phyloP scores from a whole-genome alignment of 1,140 invertebrate genomes.

The Trachelipus rathkii region DNA sequence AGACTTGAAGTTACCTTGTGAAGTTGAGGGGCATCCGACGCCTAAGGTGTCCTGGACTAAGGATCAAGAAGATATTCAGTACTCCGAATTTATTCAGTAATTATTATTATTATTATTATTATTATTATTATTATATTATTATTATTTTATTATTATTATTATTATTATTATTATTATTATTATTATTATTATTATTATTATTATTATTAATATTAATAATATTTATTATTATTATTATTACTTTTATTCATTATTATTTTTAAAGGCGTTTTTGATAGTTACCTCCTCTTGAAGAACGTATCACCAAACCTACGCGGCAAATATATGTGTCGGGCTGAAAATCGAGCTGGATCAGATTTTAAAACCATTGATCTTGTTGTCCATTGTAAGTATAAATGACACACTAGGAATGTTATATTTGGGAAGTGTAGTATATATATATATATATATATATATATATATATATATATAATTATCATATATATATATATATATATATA shows the following conservation, averaged over 20 bases:
- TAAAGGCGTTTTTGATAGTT: conserved; percentile 22
- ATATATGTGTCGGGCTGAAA: conserved; percentile 32
- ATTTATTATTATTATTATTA: no score
- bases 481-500: no score
- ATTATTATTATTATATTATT: no score
- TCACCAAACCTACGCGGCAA: conserved; percentile 24
- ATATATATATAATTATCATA: no score
- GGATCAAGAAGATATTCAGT: conserved; percentile 46
- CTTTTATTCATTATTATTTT: no score
- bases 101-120: background rate
- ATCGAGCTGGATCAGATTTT: conserved; percentile 24
- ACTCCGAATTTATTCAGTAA: conserved; percentile 18
- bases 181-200: no score
- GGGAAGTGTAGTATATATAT: no score
- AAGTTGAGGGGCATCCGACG: conserved; percentile 53
- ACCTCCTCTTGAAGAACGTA: conserved; percentile 35
- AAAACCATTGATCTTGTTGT: conserved; percentile 31
- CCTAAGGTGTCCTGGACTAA: conserved; percentile 52
- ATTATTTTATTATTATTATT: no score
- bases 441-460: no score
- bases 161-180: no score
- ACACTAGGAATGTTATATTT: no score
- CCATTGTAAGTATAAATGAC: conserved; percentile 32
- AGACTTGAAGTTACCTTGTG: conserved; percentile 49
- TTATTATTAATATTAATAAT: no score